These are phyloP conservation scores for Xestia rhomboidea DNA, from an alignment of 2,888 invertebrate species.

Conservation along the genomic window DNA sequence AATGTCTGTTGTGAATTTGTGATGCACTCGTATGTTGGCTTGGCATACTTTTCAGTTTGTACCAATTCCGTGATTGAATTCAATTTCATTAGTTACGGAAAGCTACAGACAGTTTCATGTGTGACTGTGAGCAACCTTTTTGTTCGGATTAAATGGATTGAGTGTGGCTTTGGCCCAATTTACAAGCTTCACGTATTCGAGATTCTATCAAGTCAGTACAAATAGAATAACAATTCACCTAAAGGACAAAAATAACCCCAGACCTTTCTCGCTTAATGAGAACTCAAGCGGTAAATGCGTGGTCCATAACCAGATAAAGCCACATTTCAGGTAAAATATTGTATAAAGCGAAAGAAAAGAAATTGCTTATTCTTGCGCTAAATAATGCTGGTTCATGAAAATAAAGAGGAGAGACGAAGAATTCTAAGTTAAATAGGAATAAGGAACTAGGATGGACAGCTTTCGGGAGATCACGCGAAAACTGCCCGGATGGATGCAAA, in stretches of 20 bases:
- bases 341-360: slow-evolving; percentile 2
- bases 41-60: slow-evolving; percentile 61
- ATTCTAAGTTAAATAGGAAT: neutral
- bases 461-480: slow-evolving; percentile 7
- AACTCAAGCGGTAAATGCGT: slow-evolving; percentile 7
- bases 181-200: slow-evolving; percentile 57
- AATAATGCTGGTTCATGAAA: neutral
- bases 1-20: slow-evolving; percentile 39
- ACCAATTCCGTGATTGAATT: slow-evolving; percentile 60
- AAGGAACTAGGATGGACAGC: neutral
- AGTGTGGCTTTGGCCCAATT: slow-evolving; percentile 59
- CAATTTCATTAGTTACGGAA: slow-evolving; percentile 61
- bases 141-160: slow-evolving; percentile 66
- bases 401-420: neutral
- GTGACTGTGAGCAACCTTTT: slow-evolving; percentile 55
- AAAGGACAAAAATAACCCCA: slow-evolving; percentile 30
- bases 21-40: slow-evolving; percentile 45
- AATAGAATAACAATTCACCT: slow-evolving; percentile 44
- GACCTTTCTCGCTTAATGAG: slow-evolving; percentile 6
- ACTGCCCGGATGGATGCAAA: neutral
- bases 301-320: neutral
- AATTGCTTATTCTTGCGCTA: neutral
- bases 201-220: slow-evolving; percentile 51
- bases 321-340: neutral
- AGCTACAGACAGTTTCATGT: slow-evolving; percentile 50